phyloP scores from a whole-genome alignment of 2,888 invertebrate species.

The Didymodactylos carnosus region DNA sequence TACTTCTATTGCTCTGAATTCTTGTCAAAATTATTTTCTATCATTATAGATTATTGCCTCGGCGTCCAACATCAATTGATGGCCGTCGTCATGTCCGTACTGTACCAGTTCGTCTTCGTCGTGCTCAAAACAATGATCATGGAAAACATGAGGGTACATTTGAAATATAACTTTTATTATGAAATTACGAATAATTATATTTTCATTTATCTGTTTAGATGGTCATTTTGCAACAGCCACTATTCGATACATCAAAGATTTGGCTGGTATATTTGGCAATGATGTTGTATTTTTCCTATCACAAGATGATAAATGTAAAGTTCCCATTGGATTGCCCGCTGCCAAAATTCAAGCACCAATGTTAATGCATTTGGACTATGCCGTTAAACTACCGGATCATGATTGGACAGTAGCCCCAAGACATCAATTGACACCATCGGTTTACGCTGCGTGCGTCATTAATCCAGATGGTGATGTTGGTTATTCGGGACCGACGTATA shows the following conservation, averaged over 20 bases:
- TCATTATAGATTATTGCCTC: background rate
- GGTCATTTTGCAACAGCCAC: background rate
- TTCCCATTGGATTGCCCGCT: background rate
- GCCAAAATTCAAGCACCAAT: background rate
- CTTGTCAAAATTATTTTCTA: background rate
- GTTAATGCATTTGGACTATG: background rate
- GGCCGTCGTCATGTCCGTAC: background rate
- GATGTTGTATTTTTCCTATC: background rate
- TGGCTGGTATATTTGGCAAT: background rate
- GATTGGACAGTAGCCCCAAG: background rate
- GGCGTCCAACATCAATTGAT: background rate
- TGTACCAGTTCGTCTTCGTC: background rate
- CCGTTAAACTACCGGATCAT: background rate
- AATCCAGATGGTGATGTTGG: conserved; percentile 17
- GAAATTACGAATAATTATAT: background rate
- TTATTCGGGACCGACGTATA: conserved; percentile 33
- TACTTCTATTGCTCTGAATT: too few relatives aligned
- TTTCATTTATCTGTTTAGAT: background rate
- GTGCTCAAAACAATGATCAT: background rate
- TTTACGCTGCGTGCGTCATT: background rate
- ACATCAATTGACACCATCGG: background rate
- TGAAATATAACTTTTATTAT: too few relatives aligned
- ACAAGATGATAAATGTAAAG: conserved; percentile 1
- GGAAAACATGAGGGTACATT: background rate
- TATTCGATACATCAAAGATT: background rate